Evolutionary conservation across 2,888 invertebrate species (phyloP), one percentile per base, ranked within the genome.

Genomic region (Leucophenga maculata): DNA sequence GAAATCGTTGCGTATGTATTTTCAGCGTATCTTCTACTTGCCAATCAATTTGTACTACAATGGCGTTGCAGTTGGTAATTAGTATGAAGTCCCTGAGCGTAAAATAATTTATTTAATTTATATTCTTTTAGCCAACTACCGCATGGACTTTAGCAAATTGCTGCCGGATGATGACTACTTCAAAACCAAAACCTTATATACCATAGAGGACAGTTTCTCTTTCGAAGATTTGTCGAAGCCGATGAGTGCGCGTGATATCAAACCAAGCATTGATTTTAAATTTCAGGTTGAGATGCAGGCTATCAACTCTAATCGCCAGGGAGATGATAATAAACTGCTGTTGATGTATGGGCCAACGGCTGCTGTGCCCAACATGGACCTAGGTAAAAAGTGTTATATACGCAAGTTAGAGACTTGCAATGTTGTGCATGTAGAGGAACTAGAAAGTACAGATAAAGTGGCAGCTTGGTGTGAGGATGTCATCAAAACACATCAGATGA

Each of bases 11-110:
- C 85, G 85, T 14, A 82, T 88, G 26, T 91, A 90, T 75, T 89
- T 90, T 39, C 82, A 86, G 50, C 80, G 85, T 0, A 88, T 89
- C 26, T 89, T 91, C 59, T 87, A 88, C 72, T 82, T 90, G 48
- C 85, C 88, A 1, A 80, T 91, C n/a, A 88, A 86, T 68, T 80
- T 91, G 50, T 89, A 88, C 75, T 79, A 84, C 66, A 86, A 87
- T 71, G 88, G 87, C 59, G 76, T 76, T 11, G 78, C 86, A 16
- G 76, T 90, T 68, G 89, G 89, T 86, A 69, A 76, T 78, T 54
- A 18, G 2, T 3, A 31, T 16, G 11, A 14, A 54, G 20, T n/a
- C n/a, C n/a, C n/a, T n/a, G n/a, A n/a, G n/a, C n/a, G 13, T 31
- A 62, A 13, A 46, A 20, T 62, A 62, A 18, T 62, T 3, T 11